Evolutionary conservation across 2,888 invertebrate genomes (phyloP).

Genomic region (Apeira syringaria): DNA sequence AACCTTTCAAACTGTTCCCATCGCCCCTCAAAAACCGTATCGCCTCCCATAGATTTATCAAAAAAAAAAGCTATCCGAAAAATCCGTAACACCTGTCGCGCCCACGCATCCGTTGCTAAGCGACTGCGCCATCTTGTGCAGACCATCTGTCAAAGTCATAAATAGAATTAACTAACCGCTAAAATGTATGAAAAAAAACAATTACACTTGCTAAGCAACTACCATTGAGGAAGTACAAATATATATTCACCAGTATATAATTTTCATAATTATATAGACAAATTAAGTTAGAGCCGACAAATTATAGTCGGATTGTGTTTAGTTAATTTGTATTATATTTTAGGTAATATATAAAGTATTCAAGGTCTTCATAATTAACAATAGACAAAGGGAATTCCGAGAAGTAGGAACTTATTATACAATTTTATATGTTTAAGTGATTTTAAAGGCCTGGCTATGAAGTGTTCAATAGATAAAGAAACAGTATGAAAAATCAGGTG

Average conservation of each 20-base stretch:
- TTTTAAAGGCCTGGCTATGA: too few species aligned
- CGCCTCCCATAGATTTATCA: conserved; percentile 48
- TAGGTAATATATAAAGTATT: conserved; percentile 14
- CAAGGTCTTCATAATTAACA: conserved; percentile 23
- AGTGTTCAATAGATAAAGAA: too few species aligned
- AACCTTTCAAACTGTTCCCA: conserved; percentile 48
- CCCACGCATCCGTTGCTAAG: conserved; percentile 68
- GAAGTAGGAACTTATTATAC: neutral
- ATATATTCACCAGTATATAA: conserved; percentile 16
- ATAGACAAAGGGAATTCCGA: conserved; percentile 18
- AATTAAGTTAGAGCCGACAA: conserved; percentile 16
- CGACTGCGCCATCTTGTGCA: conserved; percentile 60
- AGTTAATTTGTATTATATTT: conserved; percentile 9
- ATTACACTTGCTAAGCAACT: conserved; percentile 17
- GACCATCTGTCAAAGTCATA: conserved; percentile 77
- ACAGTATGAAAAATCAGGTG: too few species aligned
- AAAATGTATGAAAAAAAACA: conserved; percentile 8
- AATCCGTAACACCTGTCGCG: conserved; percentile 71
- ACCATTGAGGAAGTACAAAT: conserved; percentile 21
- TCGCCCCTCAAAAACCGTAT: conserved; percentile 62
- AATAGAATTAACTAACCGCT: conserved; percentile 42
- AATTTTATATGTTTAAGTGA: too few species aligned
- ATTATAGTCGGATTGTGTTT: conserved; percentile 11
- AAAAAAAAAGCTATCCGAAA: conserved; percentile 49
- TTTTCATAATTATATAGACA: conserved; percentile 27